These are phyloP conservation scores for Trachurus trachurus DNA, from an alignment of 2,797 vertebrate genomes.

Conservation along the genomic window DNA sequence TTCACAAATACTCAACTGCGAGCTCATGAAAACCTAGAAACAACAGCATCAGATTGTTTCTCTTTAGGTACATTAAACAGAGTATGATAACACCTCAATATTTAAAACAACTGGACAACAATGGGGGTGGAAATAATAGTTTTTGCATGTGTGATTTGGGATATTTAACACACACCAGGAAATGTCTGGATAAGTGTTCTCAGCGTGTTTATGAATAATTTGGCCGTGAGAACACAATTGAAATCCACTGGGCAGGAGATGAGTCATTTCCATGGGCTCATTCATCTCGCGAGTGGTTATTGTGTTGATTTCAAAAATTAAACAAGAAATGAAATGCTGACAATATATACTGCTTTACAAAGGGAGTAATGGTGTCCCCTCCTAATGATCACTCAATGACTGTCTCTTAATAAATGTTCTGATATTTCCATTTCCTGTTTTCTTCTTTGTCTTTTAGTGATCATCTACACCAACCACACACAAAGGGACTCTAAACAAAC, in stretches of 20 bases:
- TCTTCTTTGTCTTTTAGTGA: conserved; percentile 16
- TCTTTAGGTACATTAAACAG: conserved; percentile 42
- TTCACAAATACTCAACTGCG: conserved; percentile 48
- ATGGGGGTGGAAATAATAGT: conserved; percentile 28
- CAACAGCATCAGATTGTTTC: conserved; percentile 33
- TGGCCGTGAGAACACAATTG: neutral
- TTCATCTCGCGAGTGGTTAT: conserved; percentile 24
- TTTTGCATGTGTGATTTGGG: conserved; percentile 32
- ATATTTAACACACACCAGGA: conserved; percentile 10
- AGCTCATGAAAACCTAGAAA: conserved; percentile 33
- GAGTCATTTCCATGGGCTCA: conserved; percentile 8
- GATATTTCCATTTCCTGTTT: neutral
- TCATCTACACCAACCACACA: neutral
- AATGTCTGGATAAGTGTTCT: conserved; percentile 23
- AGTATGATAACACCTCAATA: conserved; percentile 31
- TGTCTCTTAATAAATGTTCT: neutral
- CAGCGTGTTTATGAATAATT: conserved; percentile 34
- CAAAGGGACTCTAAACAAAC: conserved; percentile 18
- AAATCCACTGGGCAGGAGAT: conserved; percentile 26
- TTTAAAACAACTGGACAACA: conserved; percentile 32
- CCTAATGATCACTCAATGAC: conserved; percentile 1
- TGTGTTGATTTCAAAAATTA: conserved; percentile 3
- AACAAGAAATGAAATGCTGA: conserved; percentile 8
- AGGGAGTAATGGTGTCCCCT: neutral
- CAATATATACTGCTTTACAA: neutral